These are phyloP conservation scores for Arenaria interpres DNA, from an alignment of 2,113 vertebrate genomes.

Conservation along the genomic window DNA sequence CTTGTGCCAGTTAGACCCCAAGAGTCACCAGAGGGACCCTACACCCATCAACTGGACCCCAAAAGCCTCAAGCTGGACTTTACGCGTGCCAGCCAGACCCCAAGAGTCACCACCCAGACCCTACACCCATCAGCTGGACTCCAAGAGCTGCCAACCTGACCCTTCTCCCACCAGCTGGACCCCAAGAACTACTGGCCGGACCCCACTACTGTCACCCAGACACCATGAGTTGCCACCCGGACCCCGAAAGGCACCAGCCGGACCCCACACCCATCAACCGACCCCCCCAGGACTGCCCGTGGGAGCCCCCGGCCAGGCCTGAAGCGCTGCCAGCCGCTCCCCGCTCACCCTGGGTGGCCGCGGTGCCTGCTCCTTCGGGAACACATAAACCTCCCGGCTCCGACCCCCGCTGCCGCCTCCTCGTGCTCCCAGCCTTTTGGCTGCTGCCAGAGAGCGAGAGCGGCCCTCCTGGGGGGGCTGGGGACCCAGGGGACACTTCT, in stretches of 20 bases:
- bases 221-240: rapidly evolving
- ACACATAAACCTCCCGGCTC: rapidly evolving
- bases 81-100: not conserved
- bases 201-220: no score
- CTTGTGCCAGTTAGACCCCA: no score
- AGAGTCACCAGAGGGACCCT: not conserved
- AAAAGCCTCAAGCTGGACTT: not conserved
- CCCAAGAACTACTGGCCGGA: not conserved
- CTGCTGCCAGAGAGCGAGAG: rapidly evolving
- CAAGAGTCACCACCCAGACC: not conserved
- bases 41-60: not conserved
- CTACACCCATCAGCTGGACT: not conserved
- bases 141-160: not conserved
- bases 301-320: not conserved
- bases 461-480: rapidly evolving
- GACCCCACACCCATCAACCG: not conserved
- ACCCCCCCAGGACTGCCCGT: not conserved
- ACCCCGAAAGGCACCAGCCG: no score
- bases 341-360: not conserved
- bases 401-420: not conserved
- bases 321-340: not conserved
- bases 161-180: not conserved
- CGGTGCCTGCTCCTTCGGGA: not conserved
- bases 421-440: not conserved
- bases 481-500: not conserved